Evolutionary conservation across 2,888 invertebrate genomes (phyloP).

Genomic region (Lathronympha strigana): DNA sequence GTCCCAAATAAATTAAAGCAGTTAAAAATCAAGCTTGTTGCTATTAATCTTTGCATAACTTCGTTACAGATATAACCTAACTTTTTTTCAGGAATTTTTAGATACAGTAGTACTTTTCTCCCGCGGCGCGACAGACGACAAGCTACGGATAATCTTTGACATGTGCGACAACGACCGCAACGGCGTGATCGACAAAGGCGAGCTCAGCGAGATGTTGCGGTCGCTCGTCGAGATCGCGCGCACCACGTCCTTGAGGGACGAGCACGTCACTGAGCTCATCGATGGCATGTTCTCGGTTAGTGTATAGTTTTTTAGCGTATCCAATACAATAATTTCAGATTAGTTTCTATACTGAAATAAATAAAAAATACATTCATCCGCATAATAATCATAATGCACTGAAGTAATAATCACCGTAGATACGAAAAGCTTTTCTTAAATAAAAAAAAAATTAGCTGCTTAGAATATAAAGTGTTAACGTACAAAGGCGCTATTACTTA

Average conservation of each 20-base stretch:
- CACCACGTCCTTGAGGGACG: conserved; percentile 94
- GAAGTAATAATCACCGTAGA: too few relatives aligned
- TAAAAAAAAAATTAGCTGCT: too few relatives aligned
- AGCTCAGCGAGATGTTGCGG: conserved; percentile 96
- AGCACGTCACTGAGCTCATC: conserved; percentile 95
- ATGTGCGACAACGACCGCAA: conserved; percentile 98
- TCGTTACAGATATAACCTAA: background rate
- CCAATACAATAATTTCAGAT: background rate
- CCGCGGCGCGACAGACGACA: conserved; percentile 96
- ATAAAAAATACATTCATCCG: too few relatives aligned
- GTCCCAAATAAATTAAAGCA: background rate
- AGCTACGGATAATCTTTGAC: conserved; percentile 96
- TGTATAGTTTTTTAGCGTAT: conserved; percentile 25
- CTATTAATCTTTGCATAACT: too few relatives aligned
- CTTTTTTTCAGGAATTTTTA: conserved; percentile 89
- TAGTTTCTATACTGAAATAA: too few relatives aligned
- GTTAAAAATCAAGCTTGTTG: too few relatives aligned
- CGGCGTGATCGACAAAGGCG: conserved; percentile 96
- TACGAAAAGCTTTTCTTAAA: too few relatives aligned
- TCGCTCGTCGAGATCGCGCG: conserved; percentile 96
- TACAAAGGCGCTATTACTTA: too few relatives aligned
- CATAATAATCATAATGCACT: too few relatives aligned
- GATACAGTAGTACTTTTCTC: conserved; percentile 97
- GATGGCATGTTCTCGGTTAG: conserved; percentile 95
- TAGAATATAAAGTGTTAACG: too few relatives aligned